phyloP scores from a whole-genome alignment of 2,888 invertebrate genomes.

The Lacanobia wlatinum region DNA sequence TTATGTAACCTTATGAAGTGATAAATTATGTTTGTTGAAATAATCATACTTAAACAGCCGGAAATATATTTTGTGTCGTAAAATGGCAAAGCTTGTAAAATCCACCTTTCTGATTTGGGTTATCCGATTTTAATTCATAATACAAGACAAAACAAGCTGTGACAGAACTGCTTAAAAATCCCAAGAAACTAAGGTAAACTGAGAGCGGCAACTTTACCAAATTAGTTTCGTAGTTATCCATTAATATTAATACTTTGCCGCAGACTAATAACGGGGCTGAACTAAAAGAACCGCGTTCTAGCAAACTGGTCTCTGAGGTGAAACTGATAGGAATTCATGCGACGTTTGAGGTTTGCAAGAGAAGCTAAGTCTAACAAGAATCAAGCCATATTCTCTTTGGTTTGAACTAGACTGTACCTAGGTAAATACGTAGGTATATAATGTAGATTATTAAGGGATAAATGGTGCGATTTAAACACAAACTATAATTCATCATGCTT shows the following conservation, averaged over 20 bases:
- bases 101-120: no score
- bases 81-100: neutral
- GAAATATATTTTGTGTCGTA: neutral
- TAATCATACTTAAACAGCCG: no score
- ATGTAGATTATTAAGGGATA: neutral
- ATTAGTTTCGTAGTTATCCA: constrained; percentile 53
- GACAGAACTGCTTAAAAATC: constrained; percentile 40
- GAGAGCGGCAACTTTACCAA: constrained; percentile 34
- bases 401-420: constrained; percentile 13
- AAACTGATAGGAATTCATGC: constrained; percentile 63
- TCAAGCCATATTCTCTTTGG: constrained; percentile 38
- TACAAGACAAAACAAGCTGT: constrained; percentile 28
- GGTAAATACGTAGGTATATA: no score
- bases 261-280: constrained; percentile 43
- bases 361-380: constrained; percentile 41
- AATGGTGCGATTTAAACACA: no score
- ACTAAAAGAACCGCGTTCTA: constrained; percentile 38
- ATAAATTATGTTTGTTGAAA: neutral
- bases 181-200: constrained; percentile 30
- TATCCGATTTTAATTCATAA: constrained; percentile 3
- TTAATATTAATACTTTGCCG: constrained; percentile 59
- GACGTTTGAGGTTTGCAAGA: constrained; percentile 37
- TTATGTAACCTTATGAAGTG: constrained; percentile 5
- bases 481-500: neutral
- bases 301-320: constrained; percentile 53